Percentiles rank a stretch among this genome's conserved stretches.
phyloP scores from a whole-genome alignment of 2,797 vertebrate genomes.

The Rhinella marina region DNA sequence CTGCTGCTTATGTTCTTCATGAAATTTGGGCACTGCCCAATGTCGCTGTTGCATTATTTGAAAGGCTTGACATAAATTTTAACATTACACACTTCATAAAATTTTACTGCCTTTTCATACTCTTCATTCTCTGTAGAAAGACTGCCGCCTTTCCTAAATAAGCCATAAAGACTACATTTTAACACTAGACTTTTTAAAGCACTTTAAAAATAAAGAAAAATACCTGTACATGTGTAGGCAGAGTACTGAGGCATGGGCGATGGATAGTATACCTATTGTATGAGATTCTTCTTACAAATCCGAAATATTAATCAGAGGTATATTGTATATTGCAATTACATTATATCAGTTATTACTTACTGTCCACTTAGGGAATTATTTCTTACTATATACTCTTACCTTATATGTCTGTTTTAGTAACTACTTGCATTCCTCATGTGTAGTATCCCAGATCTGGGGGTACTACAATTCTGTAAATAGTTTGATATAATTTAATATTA shows the following conservation, averaged over 20 bases:
- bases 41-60: conserved; percentile 75
- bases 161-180: conserved; percentile 39
- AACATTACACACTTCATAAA: conserved; percentile 85
- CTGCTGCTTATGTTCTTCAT: conserved; percentile 65
- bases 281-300: background rate
- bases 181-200: conserved; percentile 33
- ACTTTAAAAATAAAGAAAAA: conserved; percentile 23
- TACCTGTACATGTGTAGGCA: background rate
- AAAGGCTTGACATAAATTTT: conserved; percentile 83
- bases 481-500: no score
- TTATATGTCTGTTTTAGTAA: no score
- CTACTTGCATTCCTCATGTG: no score
- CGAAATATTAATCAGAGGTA: background rate
- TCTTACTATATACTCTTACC: no score
- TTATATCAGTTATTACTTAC: background rate
- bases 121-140: conserved; percentile 79
- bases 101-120: conserved; percentile 78
- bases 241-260: background rate
- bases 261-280: background rate
- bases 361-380: background rate
- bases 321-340: background rate
- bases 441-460: no score
- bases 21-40: conserved; percentile 72
- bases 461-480: no score
- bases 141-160: conserved; percentile 70